These are phyloP conservation scores for Stegodyphus mimosarum DNA, from an alignment of 1,140 invertebrate species.

Conservation along the genomic window DNA sequence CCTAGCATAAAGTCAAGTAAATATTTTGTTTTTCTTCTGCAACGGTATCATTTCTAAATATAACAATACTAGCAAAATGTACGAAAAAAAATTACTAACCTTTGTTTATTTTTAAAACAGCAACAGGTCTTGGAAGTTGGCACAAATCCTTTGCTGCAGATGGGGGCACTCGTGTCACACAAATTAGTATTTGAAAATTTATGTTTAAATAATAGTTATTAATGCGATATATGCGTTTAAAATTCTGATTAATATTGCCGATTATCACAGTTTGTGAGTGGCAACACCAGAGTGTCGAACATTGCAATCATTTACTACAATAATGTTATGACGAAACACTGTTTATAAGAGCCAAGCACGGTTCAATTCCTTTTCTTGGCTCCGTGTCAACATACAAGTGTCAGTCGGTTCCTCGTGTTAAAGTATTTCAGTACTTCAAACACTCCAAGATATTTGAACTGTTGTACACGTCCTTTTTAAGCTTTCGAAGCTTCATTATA, in stretches of 20 bases:
- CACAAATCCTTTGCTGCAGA: constrained; percentile 4
- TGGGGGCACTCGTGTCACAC: background rate
- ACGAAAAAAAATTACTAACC: constrained; percentile 9
- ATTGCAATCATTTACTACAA: background rate
- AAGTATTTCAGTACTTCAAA: background rate
- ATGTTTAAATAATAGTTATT: background rate
- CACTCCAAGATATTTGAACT: background rate
- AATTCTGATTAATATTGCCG: background rate
- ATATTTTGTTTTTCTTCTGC: no score
- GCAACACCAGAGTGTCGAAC: background rate
- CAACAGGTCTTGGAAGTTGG: constrained; percentile 22
- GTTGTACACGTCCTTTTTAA: background rate
- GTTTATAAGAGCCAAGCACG: constrained; percentile 48
- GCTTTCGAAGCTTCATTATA: background rate
- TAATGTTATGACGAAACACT: constrained; percentile 21
- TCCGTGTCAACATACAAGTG: constrained; percentile 35
- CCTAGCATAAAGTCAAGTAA: no score
- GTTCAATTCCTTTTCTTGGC: constrained; percentile 19
- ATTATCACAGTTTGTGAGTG: background rate
- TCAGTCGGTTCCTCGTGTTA: background rate
- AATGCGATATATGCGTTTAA: background rate
- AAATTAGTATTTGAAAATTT: background rate
- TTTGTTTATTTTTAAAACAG: constrained; percentile 7
- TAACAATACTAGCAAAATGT: background rate
- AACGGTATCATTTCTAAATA: no score